A percentile compares a stretch with the other conserved stretches of the same genome.
phyloP scores from a whole-genome alignment of 2,888 invertebrate species.

The Siphlonurus alternatus region DNA sequence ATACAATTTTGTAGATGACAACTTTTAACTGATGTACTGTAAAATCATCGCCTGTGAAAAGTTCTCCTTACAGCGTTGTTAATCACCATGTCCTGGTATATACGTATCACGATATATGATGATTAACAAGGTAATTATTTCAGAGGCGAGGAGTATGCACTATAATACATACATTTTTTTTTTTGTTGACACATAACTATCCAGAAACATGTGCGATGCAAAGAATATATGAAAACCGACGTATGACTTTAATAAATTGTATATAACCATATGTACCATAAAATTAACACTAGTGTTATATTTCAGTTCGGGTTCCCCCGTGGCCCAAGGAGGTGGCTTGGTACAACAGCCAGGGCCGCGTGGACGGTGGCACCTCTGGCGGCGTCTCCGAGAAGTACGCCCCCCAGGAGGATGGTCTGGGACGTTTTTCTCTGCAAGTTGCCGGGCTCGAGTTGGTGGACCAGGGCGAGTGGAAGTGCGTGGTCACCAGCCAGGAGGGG shows the following conservation, averaged over 20 bases:
- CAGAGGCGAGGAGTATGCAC: too few relatives aligned
- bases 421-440: conserved; percentile 60
- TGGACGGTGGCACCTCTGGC: conserved; percentile 28
- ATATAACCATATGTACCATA: not conserved
- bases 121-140: too few relatives aligned
- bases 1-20: too few relatives aligned
- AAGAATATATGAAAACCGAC: too few relatives aligned
- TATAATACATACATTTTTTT: not conserved
- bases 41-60: too few relatives aligned
- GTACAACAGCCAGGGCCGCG: conserved; percentile 70
- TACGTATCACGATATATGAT: too few relatives aligned
- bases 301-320: conserved; percentile 58
- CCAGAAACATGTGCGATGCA: too few relatives aligned
- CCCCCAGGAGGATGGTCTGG: conserved; percentile 63
- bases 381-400: conserved; percentile 46
- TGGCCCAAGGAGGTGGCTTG: conserved; percentile 70
- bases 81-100: too few relatives aligned
- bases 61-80: too few relatives aligned
- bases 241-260: not conserved
- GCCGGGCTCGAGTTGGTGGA: conserved; percentile 60
- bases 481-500: conserved; percentile 59
- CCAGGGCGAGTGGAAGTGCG: conserved; percentile 82
- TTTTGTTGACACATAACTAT: too few relatives aligned
- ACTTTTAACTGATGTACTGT: too few relatives aligned
- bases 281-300: not conserved